Conservation (phyloP, 2,113 vertebrate species). For the Loxodonta africana region DNA sequence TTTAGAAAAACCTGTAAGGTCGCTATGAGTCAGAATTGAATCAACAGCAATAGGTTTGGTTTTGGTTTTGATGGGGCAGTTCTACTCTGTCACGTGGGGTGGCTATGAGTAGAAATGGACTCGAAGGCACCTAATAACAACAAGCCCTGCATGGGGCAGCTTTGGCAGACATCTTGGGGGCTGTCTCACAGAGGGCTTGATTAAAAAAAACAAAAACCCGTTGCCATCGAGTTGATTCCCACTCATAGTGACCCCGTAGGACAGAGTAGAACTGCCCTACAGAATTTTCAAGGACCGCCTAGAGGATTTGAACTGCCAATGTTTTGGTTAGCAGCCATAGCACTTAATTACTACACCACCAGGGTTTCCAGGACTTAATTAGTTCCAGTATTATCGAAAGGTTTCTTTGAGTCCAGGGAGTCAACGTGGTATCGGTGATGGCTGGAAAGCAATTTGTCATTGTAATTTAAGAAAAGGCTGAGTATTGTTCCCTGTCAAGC, state of each 20-base stretch:
- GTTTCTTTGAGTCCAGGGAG: not conserved
- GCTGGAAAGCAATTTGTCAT: not conserved
- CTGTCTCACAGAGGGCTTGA: not conserved
- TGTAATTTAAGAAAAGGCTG: not conserved
- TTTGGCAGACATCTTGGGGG: not conserved
- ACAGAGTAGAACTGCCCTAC: no score
- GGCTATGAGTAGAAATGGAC: not conserved
- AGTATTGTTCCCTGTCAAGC: not conserved
- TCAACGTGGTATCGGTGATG: not conserved
- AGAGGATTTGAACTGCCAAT: no score
- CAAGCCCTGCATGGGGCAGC: not conserved
- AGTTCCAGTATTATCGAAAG: not conserved
- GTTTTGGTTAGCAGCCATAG: no score
- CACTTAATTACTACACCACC: no score
- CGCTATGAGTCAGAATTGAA: no score
- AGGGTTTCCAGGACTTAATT: not conserved
- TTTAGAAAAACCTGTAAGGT: not conserved
- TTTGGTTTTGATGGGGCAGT: no score
- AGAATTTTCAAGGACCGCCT: no score
- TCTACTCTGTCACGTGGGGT: no score
- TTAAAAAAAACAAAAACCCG: no score
- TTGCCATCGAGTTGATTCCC: no score
- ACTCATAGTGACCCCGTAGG: no score
- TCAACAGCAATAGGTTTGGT: no score
- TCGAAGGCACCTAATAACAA: not conserved